A percentile compares a stretch with the other conserved stretches of the same genome.
Conservation (phyloP, 2,113 vertebrate species). For the Chionis minor region DNA sequence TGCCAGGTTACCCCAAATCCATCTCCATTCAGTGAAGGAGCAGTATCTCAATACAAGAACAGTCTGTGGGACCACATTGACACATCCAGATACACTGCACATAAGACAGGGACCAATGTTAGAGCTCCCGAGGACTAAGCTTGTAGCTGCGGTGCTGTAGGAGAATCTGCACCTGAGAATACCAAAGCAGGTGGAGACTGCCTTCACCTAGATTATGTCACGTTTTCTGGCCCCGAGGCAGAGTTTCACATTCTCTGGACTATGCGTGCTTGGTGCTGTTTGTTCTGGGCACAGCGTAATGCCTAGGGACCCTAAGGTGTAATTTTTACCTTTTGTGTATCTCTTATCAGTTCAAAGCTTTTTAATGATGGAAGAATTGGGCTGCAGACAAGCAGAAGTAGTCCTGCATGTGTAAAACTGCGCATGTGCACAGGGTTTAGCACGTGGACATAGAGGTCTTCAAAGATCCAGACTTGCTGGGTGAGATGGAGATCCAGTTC, state of each 20-base stretch:
- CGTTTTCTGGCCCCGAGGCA: background rate
- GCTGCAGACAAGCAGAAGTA: background rate
- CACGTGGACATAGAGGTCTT: background rate
- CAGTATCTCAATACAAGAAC: background rate
- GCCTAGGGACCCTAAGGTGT: background rate
- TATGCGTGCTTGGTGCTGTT: background rate
- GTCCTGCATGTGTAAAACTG: background rate
- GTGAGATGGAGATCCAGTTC: background rate
- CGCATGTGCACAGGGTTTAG: background rate
- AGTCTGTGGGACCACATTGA: background rate
- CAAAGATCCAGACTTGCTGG: background rate
- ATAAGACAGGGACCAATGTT: accelerated
- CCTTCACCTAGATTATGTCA: background rate
- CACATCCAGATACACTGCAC: background rate
- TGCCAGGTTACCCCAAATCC: background rate
- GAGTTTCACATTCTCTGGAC: background rate
- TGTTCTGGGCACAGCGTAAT: background rate
- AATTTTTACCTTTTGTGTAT: background rate
- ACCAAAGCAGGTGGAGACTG: background rate
- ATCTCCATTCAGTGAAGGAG: background rate
- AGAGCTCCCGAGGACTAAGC: background rate
- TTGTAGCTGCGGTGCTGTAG: background rate
- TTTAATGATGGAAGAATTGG: background rate
- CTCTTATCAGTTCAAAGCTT: background rate
- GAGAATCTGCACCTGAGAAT: background rate